phyloP scores from a whole-genome alignment of 2,888 invertebrate species.

The Lobophora halterata region DNA sequence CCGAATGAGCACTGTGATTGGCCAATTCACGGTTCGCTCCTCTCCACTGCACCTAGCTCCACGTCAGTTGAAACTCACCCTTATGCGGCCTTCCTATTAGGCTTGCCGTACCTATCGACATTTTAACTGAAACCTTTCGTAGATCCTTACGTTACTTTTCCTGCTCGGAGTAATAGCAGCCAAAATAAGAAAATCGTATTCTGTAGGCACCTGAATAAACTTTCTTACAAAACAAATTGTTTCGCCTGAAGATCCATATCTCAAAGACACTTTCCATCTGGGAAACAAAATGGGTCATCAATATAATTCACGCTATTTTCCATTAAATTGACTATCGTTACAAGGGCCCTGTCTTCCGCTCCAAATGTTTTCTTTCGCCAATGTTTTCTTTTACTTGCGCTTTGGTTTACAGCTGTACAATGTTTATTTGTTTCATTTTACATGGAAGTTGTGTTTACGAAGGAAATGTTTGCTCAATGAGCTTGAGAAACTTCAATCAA shows the following conservation, averaged over 20 bases:
- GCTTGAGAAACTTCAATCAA: conserved; percentile 2
- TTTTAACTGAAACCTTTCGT: no score
- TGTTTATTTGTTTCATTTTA: conserved; percentile 19
- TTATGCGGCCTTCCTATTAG: no score
- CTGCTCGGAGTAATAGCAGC: no score
- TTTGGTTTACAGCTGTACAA: no score
- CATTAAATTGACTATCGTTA: conserved; percentile 19
- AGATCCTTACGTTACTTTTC: no score
- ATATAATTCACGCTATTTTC: conserved; percentile 14
- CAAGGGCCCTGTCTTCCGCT: conserved; percentile 10
- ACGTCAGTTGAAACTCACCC: no score
- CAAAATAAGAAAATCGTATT: no score
- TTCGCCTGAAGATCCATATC: background rate
- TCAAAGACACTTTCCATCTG: conserved; percentile 3
- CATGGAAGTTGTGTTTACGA: conserved; percentile 12
- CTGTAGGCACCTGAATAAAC: background rate
- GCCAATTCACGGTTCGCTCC: no score
- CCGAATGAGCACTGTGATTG: no score
- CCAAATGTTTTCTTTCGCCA: conserved; percentile 17
- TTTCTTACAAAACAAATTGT: background rate
- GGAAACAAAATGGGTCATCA: conserved; percentile 9
- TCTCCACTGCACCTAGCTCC: no score
- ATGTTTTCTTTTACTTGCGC: conserved; percentile 15
- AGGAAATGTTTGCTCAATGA: conserved; percentile 4
- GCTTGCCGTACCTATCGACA: no score